Evolutionary conservation across 2,888 invertebrate genomes (phyloP), one percentile per base, ranked within the genome.

Genomic region (Plemyria rubiginata): DNA sequence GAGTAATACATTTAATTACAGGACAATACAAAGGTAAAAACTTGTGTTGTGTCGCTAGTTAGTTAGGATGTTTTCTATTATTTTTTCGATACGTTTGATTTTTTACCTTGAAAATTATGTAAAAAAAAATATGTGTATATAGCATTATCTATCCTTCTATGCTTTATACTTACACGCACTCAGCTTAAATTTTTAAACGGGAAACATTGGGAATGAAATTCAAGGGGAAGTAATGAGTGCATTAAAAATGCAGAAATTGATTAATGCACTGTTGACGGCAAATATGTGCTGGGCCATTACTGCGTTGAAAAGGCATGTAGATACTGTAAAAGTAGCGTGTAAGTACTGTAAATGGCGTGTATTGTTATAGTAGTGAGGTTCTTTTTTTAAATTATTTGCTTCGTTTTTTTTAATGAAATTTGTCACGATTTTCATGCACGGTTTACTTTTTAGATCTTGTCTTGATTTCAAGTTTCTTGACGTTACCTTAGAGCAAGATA

Each of bases 161-260:
- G 9, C 29, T 5, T 16, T 41, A 48, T 32, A 49, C 4, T 49
- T 22, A 38, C 12, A 43, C 45, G 49, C 32, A 45, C 38, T 73
- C 75, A 77, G 82, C 81, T 87, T 88, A 85, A 87, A 89, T 84
- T 89, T 88, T 90, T 84, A 88, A 90, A 87, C 82, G 82, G 80
- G 81, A 78, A 86, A 85, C 88, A 82, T 80, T 84, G 83, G 78
- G 82, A 87, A 85, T 84, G 84, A 86, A 90, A 86, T 90, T 88
- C 85, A 81, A 87, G 68, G 84, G 81, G 88, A 88, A 91, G 90
- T 92, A 92, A 92, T 91, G 90, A 91, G 90, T 80, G 84, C 85
- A 92, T 92, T 91, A 92, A 91, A 91, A 91, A 91, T 92, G 88
- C 92, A 92, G 87, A 91, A 91, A 90, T 90, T 91, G 89, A 92